A percentile compares a stretch with the other conserved stretches of the same genome.
These are phyloP conservation scores for Crotalus viridis DNA, from an alignment of 2,113 vertebrate genomes.

Conservation along the genomic window DNA sequence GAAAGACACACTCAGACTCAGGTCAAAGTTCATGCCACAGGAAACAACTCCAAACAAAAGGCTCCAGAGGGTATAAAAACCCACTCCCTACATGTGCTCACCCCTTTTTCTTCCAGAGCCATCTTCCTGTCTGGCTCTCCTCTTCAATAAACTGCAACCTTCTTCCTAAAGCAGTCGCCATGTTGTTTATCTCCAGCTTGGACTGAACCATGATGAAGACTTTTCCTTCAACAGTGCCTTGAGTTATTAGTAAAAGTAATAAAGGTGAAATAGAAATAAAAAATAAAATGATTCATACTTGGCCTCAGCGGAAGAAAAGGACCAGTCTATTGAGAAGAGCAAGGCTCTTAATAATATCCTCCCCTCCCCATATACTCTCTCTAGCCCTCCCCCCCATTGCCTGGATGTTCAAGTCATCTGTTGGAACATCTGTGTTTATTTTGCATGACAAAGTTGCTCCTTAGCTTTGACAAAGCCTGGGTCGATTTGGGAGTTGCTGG, in stretches of 20 bases:
- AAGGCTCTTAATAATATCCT: slow-evolving; percentile 8
- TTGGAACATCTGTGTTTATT: slow-evolving; percentile 79
- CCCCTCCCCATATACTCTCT: neutral
- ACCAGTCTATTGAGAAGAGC: neutral
- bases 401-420: slow-evolving; percentile 40
- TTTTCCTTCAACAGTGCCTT: neutral
- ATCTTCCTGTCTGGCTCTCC: no score
- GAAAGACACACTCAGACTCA: no score
- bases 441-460: slow-evolving; percentile 71
- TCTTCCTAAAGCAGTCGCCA: no score
- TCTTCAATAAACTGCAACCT: no score
- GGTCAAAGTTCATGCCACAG: no score
- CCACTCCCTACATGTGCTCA: no score
- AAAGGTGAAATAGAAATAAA: neutral
- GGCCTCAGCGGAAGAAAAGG: neutral
- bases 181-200: no score
- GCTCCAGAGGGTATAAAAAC: no score
- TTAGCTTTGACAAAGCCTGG: slow-evolving; percentile 61
- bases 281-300: neutral
- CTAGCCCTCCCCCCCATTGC: slow-evolving; percentile 48
- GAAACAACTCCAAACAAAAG: no score
- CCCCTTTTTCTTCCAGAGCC: no score
- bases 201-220: no score
- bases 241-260: neutral
- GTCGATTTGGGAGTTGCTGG: slow-evolving; percentile 61